phyloP scores from a whole-genome alignment of 92 coral and sea anemone species.

The Pocillopora meandrina region DNA sequence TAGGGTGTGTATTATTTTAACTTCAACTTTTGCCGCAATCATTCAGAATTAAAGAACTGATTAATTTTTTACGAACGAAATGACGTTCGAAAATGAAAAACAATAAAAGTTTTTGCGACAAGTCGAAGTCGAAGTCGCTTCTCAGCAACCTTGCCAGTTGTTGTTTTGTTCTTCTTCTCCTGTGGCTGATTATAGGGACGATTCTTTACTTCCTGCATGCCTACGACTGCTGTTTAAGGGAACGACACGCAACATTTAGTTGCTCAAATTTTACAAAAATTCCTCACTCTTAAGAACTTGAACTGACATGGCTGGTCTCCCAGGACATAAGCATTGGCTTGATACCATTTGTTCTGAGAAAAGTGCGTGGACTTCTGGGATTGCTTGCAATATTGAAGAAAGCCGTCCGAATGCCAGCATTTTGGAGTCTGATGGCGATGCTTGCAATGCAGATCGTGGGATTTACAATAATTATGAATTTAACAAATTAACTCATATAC shows the following conservation, averaged over 20 bases:
- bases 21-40: too few relatives aligned
- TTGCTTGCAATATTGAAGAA: slow-evolving; percentile 14
- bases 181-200: slow-evolving; percentile 41
- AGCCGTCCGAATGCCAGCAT: slow-evolving; percentile 44
- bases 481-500: slow-evolving; percentile 3
- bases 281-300: slow-evolving; percentile 49
- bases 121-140: not conserved
- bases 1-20: too few relatives aligned
- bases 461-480: slow-evolving; percentile 23
- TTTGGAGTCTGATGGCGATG: slow-evolving; percentile 40
- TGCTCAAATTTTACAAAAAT: slow-evolving; percentile 44
- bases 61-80: too few relatives aligned
- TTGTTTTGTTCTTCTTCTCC: slow-evolving; percentile 23
- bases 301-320: slow-evolving; percentile 50
- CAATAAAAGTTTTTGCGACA: not conserved
- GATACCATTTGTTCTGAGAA: not conserved
- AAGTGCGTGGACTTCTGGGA: slow-evolving; percentile 52
- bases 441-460: slow-evolving; percentile 24
- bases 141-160: not conserved
- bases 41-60: too few relatives aligned
- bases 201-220: slow-evolving; percentile 44
- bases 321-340: slow-evolving; percentile 20
- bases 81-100: too few relatives aligned
- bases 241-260: slow-evolving; percentile 40
- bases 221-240: slow-evolving; percentile 49